Evolutionary conservation across 1,140 invertebrate species (phyloP).

Genomic region (Drosophila sturtevanti): DNA sequence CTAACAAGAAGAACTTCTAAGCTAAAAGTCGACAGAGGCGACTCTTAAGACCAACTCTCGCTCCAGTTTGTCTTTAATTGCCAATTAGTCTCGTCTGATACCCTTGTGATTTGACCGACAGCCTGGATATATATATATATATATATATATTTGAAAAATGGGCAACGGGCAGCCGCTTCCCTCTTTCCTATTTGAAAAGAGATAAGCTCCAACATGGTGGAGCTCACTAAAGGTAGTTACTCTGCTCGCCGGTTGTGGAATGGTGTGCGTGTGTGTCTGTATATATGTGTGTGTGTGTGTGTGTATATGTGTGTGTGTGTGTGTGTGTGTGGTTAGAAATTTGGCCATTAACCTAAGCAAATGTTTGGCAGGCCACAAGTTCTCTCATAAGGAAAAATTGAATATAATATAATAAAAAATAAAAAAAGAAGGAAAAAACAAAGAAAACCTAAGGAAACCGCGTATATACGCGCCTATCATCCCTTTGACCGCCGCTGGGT

Average conservation of each 20-base stretch:
- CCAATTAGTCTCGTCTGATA: slow-evolving; percentile 71
- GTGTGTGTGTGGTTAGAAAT: slow-evolving; percentile 1
- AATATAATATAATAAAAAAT: slow-evolving; percentile 50
- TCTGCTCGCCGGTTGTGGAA: no score
- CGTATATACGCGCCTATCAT: slow-evolving; percentile 37
- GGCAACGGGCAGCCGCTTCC: slow-evolving; percentile 51
- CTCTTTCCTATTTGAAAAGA: neutral
- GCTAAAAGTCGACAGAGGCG: neutral
- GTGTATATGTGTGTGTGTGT: no score
- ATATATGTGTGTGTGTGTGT: no score
- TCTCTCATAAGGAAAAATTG: slow-evolving; percentile 20
- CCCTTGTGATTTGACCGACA: slow-evolving; percentile 66
- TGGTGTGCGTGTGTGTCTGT: no score
- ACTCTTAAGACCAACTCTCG: slow-evolving; percentile 1
- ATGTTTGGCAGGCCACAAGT: slow-evolving; percentile 59
- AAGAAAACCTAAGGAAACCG: slow-evolving; percentile 31
- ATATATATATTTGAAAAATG: slow-evolving; percentile 47
- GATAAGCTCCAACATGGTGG: slow-evolving; percentile 21
- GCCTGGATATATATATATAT: no score
- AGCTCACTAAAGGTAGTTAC: neutral
- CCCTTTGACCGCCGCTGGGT: slow-evolving; percentile 64
- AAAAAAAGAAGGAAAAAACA: slow-evolving; percentile 22
- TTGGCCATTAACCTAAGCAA: slow-evolving; percentile 67
- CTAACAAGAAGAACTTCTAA: neutral
- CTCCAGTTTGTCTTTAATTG: slow-evolving; percentile 71